These are phyloP conservation scores for Philopedon plagiatum DNA, from an alignment of 2,888 invertebrate species.

Conservation along the genomic window DNA sequence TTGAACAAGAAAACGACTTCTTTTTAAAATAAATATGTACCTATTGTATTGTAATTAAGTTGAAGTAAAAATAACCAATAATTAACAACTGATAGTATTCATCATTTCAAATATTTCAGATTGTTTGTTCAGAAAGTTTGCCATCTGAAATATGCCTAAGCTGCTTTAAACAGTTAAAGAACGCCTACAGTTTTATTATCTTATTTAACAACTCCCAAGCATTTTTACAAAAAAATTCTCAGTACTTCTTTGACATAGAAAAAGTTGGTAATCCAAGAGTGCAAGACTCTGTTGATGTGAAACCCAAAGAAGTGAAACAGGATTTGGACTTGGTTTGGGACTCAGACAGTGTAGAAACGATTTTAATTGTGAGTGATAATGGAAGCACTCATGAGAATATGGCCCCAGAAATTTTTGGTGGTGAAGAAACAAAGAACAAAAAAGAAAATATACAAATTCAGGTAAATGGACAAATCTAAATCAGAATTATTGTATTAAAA, in stretches of 20 bases:
- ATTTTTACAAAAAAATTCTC: slow-evolving; percentile 3
- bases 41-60: no score
- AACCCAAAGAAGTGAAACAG: background rate
- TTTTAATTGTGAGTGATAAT: slow-evolving; percentile 9
- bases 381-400: background rate
- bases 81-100: no score
- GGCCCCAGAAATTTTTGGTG: slow-evolving; percentile 1
- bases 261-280: background rate
- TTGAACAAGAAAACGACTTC: no score
- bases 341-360: background rate
- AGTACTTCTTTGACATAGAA: background rate
- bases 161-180: slow-evolving; percentile 19
- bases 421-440: background rate
- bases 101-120: background rate
- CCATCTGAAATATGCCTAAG: slow-evolving; percentile 10
- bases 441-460: background rate
- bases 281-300: background rate
- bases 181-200: slow-evolving; percentile 16
- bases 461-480: background rate
- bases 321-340: background rate
- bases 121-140: slow-evolving; percentile 1
- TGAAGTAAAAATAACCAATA: no score
- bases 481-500: no score
- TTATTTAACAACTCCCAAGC: slow-evolving; percentile 16
- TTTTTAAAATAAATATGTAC: no score